A percentile compares a stretch with the other conserved stretches of the same genome.
phyloP scores from a whole-genome alignment of 2,888 invertebrate species.

The Spodoptera littoralis region DNA sequence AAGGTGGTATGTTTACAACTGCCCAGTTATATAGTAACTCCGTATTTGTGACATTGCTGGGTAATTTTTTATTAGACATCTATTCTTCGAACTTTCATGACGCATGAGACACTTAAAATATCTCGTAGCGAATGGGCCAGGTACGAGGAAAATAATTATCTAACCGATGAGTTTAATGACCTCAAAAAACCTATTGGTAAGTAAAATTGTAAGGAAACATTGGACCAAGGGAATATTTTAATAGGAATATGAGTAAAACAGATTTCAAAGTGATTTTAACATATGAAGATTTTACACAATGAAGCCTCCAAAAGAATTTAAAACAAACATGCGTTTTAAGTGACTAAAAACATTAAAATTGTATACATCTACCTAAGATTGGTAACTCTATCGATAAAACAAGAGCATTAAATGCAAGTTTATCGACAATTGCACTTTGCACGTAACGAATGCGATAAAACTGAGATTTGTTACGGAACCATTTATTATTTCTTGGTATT shows the following conservation, averaged over 20 bases:
- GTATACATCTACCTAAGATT: background rate
- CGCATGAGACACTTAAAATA: constrained; percentile 43
- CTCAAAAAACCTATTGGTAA: constrained; percentile 2
- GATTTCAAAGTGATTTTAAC: no score
- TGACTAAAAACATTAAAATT: no score
- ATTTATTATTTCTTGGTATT: background rate
- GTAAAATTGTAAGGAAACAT: no score
- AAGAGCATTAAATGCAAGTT: constrained; percentile 4
- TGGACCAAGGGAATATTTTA: no score
- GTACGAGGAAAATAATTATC: constrained; percentile 18
- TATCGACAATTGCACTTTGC: constrained; percentile 16
- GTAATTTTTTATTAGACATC: constrained; percentile 30
- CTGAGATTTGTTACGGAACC: constrained; percentile 4
- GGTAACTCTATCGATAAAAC: background rate
- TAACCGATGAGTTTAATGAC: constrained; percentile 3
- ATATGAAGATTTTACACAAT: no score
- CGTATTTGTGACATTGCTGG: constrained; percentile 55
- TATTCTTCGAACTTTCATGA: constrained; percentile 41
- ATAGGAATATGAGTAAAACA: no score
- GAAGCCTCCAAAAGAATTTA: no score
- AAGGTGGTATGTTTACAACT: constrained; percentile 72
- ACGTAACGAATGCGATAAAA: constrained; percentile 5
- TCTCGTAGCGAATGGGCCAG: constrained; percentile 10
- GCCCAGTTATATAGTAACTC: constrained; percentile 57
- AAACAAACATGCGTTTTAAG: no score